Conservation (phyloP, 2,888 invertebrate species). For the Melanostoma scalare region DNA sequence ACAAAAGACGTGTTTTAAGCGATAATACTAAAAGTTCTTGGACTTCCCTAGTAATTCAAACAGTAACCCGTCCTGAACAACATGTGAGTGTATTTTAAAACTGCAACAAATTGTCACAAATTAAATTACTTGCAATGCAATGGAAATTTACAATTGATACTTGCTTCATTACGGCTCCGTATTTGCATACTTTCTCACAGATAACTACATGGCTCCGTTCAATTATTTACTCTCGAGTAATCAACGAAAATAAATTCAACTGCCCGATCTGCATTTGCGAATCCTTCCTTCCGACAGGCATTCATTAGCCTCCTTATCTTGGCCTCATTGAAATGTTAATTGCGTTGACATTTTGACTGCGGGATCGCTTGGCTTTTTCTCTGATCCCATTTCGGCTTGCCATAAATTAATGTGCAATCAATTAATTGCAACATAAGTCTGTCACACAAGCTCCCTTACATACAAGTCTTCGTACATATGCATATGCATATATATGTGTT, state of each 20-base stretch:
- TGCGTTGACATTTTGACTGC: constrained; percentile 66
- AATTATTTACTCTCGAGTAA: constrained; percentile 53
- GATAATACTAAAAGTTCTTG: no score
- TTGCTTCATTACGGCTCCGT: no score
- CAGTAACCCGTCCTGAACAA: no score
- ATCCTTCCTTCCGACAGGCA: constrained; percentile 44
- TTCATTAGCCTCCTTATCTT: constrained; percentile 69
- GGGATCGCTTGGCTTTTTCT: constrained; percentile 33
- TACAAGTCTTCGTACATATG: constrained; percentile 20
- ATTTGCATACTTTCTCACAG: no score
- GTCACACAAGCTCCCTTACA: constrained; percentile 45
- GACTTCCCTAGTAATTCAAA: no score
- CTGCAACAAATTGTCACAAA: no score
- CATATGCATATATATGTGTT: not conserved
- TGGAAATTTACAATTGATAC: no score
- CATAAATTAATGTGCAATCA: constrained; percentile 70
- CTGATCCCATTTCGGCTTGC: constrained; percentile 52
- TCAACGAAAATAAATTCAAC: constrained; percentile 61
- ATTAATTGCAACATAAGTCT: constrained; percentile 70
- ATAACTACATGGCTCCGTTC: constrained; percentile 7
- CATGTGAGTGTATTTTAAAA: no score
- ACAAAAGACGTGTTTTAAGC: no score
- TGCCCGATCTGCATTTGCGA: constrained; percentile 32
- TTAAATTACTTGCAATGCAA: no score
- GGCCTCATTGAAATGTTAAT: constrained; percentile 73